phyloP scores from a whole-genome alignment of 2,888 invertebrate species.

The Lasioglossum lativentre region DNA sequence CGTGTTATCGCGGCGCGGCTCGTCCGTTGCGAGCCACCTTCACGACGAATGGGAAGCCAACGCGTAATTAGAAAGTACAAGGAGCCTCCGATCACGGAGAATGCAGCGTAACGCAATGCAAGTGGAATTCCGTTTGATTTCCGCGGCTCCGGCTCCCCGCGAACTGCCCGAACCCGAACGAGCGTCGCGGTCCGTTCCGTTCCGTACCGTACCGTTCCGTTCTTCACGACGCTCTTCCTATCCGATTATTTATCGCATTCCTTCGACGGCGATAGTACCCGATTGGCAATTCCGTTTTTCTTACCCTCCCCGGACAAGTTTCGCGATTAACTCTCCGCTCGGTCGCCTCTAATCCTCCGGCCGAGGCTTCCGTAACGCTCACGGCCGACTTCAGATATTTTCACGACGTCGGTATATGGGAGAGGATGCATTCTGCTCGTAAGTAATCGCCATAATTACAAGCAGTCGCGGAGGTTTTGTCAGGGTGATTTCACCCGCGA shows the following conservation, averaged over 20 bases:
- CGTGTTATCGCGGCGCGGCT: slow-evolving; percentile 59
- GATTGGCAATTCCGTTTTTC: background rate
- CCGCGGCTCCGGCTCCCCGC: slow-evolving; percentile 59
- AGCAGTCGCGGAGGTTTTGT: background rate
- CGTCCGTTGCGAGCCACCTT: slow-evolving; percentile 59
- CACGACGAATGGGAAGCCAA: slow-evolving; percentile 59
- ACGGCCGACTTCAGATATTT: background rate
- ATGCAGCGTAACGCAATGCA: slow-evolving; percentile 57
- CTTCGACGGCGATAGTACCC: background rate
- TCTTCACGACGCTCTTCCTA: slow-evolving; percentile 1
- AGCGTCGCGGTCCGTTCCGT: background rate
- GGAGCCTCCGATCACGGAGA: slow-evolving; percentile 62
- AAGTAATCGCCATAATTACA: background rate
- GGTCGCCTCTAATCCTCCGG: background rate
- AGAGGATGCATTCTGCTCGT: background rate
- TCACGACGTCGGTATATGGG: background rate
- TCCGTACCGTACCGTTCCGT: background rate
- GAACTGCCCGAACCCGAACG: slow-evolving; percentile 18
- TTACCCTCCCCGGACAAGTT: background rate
- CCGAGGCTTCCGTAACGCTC: background rate
- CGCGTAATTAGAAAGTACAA: slow-evolving; percentile 73
- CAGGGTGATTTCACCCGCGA: background rate
- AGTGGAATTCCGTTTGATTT: slow-evolving; percentile 72
- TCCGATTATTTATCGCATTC: slow-evolving; percentile 11
- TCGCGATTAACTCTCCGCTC: background rate